Evolutionary conservation across 37 sponge, comb jelly and placozoan species (phyloP).

Genomic region (Oscarella lobularis): DNA sequence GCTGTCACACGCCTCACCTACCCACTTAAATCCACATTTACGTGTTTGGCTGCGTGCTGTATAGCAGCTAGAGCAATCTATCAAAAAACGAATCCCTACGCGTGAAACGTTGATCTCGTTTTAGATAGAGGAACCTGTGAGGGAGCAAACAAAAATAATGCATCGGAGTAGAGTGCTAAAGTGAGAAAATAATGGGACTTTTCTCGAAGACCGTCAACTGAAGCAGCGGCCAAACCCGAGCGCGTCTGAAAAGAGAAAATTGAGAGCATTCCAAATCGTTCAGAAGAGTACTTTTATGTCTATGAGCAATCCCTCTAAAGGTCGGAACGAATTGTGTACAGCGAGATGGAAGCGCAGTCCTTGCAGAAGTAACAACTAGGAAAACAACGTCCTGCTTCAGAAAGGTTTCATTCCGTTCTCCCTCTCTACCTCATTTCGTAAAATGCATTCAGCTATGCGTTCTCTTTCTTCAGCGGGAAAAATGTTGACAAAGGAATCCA

Average conservation of each 20-base stretch:
- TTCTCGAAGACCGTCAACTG: not conserved
- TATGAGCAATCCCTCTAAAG: constrained; percentile 68
- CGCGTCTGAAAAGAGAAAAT: not conserved
- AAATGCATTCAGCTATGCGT: constrained; percentile 21
- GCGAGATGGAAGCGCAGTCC: constrained; percentile 68
- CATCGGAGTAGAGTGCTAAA: constrained; percentile 48
- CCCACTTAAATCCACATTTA: constrained; percentile 35
- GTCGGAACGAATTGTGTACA: constrained; percentile 72
- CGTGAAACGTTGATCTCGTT: no score
- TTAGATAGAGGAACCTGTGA: constrained; percentile 67
- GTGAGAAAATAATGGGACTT: constrained; percentile 34
- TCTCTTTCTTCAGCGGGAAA: constrained; percentile 29
- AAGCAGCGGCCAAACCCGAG: not conserved
- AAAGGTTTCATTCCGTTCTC: not conserved
- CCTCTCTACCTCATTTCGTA: constrained; percentile 43
- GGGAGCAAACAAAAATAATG: constrained; percentile 51
- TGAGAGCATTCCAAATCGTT: not conserved
- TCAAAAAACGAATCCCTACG: no score
- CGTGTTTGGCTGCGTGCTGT: constrained; percentile 25
- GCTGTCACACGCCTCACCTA: constrained; percentile 12
- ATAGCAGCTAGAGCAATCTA: constrained; percentile 72
- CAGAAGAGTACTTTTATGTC: constrained; percentile 68
- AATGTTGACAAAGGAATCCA: constrained; percentile 64
- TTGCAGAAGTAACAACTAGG: constrained; percentile 53
- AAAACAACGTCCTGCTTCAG: not conserved